Evolutionary conservation across 2,888 invertebrate genomes (phyloP).

Genomic region (Drosophila paramelanica): DNA sequence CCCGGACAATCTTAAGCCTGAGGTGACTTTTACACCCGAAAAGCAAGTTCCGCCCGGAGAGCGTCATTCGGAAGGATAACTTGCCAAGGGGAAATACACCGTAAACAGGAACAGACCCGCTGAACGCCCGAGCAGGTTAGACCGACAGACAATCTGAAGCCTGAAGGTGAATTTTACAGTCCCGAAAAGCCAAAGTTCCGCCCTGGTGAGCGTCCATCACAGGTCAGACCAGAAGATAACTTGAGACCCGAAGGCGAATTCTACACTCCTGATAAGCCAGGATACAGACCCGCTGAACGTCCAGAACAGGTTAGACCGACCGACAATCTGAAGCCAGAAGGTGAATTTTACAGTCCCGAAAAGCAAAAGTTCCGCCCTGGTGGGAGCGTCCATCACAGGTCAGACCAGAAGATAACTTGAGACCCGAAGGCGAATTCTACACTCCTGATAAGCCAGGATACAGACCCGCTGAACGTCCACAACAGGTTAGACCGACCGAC

Average conservation of each 20-base stretch:
- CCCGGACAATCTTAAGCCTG: slow-evolving; percentile 87
- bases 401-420: slow-evolving; percentile 87
- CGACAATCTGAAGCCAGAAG: slow-evolving; percentile 56
- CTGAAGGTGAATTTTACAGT: slow-evolving; percentile 87
- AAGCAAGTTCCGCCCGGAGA: slow-evolving; percentile 68
- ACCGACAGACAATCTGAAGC: slow-evolving; percentile 85
- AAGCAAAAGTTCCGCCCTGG: slow-evolving; percentile 64
- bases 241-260: slow-evolving; percentile 71
- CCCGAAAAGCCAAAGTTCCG: slow-evolving; percentile 68
- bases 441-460: slow-evolving; percentile 71
- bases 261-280: slow-evolving; percentile 1
- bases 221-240: slow-evolving; percentile 44
- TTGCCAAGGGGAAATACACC: too few relatives aligned
- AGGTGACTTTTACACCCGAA: slow-evolving; percentile 84
- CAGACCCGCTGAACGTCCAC: slow-evolving; percentile 51
- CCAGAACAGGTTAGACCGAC: slow-evolving; percentile 47
- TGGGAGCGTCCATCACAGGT: slow-evolving; percentile 31
- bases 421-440: slow-evolving; percentile 86
- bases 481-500: slow-evolving; percentile 25
- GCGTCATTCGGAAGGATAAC: too few relatives aligned
- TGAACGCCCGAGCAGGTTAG: slow-evolving; percentile 82
- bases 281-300: slow-evolving; percentile 76
- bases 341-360: slow-evolving; percentile 86
- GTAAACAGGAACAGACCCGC: slow-evolving; percentile 79
- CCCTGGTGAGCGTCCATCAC: slow-evolving; percentile 20